Base-by-base conservation (phyloP, 2,888 invertebrate species). In the Prionchulus punctatus region DNA sequence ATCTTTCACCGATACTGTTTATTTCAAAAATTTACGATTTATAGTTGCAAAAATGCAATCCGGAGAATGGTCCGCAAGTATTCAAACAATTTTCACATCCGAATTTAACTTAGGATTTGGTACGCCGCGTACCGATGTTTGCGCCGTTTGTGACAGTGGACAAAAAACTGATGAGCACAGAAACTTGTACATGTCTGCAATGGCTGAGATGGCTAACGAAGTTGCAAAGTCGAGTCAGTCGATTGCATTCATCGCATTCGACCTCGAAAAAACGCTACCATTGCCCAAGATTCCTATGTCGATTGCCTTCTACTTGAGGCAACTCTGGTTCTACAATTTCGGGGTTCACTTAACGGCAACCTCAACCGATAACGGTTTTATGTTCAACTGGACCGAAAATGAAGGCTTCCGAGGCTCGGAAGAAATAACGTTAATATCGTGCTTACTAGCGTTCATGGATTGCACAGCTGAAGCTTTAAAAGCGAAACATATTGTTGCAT, bases 241-340 rank as follows among this genome's bases (percentile, higher is more conserved):
- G 12, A 36, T 36, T 36, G 15, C 15, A n/a, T 47, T 47, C 48
- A 12, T 47, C 12, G n/a, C 48, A 21, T 47, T 47, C 21, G 48
- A 47, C 48, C n/a, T 47, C 7, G 48, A 47, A 47, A n/a, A 47
- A 25, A 47, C 48, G 25, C 21, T 47, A 47, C 48, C 48, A 7
- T 25, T 47, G 48, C 48, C 48, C 7, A 47, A 47, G 48, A n/a
- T 47, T 23, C n/a, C 48, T 47, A 25, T n/a, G 4, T 23, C 7
- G 21, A 47, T 47, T 21, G 48, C 48, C 21, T 47, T 47, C 21
- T 47, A 47, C 48, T n/a, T 47, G 48, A 7, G 48, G 25, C 48
- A 47, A 47, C 48, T 47, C 7, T 47, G 48, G 48, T 47, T 23
- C 25, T 47, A 47, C 25, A 47, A 47, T 21, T 47, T 7, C n/a